Evolutionary conservation across 2,797 vertebrate species (phyloP), one percentile per base, ranked within the genome.

Genomic region (Carcharodon carcharias): DNA sequence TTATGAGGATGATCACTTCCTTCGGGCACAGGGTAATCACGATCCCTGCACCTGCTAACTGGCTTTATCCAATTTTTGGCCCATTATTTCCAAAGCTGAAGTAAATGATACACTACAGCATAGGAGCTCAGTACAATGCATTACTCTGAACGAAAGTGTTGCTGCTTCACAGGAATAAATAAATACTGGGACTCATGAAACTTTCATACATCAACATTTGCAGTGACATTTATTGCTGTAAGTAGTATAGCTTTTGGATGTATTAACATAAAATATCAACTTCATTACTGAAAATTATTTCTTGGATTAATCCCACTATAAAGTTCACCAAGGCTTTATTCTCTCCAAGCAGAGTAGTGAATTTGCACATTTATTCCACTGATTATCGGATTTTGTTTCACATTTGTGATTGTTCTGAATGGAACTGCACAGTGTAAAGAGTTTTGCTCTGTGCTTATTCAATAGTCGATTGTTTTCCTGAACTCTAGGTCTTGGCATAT

Each of bases 331-430:
- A 14, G 88, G 31, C 35, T 58, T 91, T 28, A 91, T 61, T 91
- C 61, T 94, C 61, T 94, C n/a, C 50, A 31, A 0, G 8, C 56
- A 9, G 91, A 63, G 3, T 63, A 93, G 26, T 40, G 28, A 56
- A 56, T 35, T 93, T 63, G 5, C 18, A 45, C n/a, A 7, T 63
- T 93, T 35, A 23, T n/a, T n/a, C n/a, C 40, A 8, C 31, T 63
- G 63, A n/a, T 93, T 93, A 40, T 93, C 58, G 5, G 7, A n/a
- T 67, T 94, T 94, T 94, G 91, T 94, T 26, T 63, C 35, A 94
- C 4, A n/a, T 63, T 40, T n/a, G 1, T 23, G 16, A 12, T 67
- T n/a, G 23, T 45, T 94, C 91, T 65, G 35, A 93, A 40, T 65
- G 16, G 8, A 28, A 4, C 87, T 35, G 54, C 35, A 28, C 21